Base-by-base conservation (phyloP, 1,140 invertebrate genomes). In the Drosophila pseudoobscura region DNA sequence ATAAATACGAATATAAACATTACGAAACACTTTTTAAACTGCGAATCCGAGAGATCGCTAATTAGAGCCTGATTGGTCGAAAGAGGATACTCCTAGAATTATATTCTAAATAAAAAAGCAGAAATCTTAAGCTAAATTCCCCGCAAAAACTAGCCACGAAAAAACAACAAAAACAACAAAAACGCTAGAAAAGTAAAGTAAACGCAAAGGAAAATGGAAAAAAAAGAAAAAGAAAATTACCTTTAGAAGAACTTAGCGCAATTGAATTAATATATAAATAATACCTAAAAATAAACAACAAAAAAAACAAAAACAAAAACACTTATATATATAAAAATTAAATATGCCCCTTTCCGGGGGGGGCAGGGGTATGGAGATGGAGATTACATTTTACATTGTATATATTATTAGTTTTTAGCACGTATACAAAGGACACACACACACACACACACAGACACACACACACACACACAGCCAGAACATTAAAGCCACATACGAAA, bases 171-270 rank as follows among this genome's bases (percentile, higher is more conserved):
- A 0, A 15, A 24, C 2, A 26, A 5, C 4, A 26, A 26, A 0
- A 5, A 50, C 15, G 55, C 41, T 47, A 39, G 53, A 17, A 29
- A 58, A 44, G 44, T 59, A 73, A 71, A 45, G 70, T 47, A 69
- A 55, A 31, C 17, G 44, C 43, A 64, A 57, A 51, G 43, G 64
- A 52, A 57, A 43, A 69, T 35, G 20, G 20, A 20, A 20, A 20
- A 20, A 20, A 61, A 75, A 85, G 72, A 76, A 52, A 57, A 43
- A 63, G 41, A 70, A 79, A 85, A 75, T 87, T 90, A 90, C 89
- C 83, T 90, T 90, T 82, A 90, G 83, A 85, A 78, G 88, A 90
- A 90, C 88, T 90, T 90, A 90, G 88, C 88, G 88, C 88, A 90
- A 90, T 90, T 90, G 88, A 88, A 89, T 85, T 88, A 84, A 17